Evolutionary conservation across 2,888 invertebrate genomes (phyloP), one percentile per base, ranked within the genome.

Genomic region (Sturmia bella): DNA sequence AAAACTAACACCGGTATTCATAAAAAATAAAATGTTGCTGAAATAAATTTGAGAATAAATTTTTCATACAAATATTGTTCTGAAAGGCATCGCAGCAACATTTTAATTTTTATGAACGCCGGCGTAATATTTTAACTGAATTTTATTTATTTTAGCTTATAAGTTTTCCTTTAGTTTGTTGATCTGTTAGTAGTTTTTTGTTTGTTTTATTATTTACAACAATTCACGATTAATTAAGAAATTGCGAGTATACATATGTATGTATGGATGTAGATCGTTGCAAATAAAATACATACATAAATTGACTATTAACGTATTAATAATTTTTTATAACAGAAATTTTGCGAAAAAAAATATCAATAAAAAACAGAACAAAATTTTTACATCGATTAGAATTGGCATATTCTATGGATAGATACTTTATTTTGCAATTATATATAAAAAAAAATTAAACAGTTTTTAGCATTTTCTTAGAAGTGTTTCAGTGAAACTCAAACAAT

Each of bases 221-320:
- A 68, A 68, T 21, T 69, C 37, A n/a, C n/a, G n/a, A n/a, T 41
- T 37, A 48, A n/a, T 24, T 24, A 56, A 63, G 56, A 70, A 75
- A 64, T 54, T 77, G 75, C 66, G 74, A 83, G 83, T 83, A 72
- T 82, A 37, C 66, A 61, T 68, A 66, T 80, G 80, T 79, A 72
- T 78, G 27, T 72, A 68, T 68, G 57, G 57, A 76, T 76, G n/a
- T n/a, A n/a, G n/a, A n/a, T n/a, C n/a, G n/a, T n/a, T n/a, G n/a
- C n/a, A 41, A 61, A 27, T 61, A 4, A 69, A 74, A 48, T n/a
- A n/a, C n/a, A n/a, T n/a, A n/a, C n/a, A n/a, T 70, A 81, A 76
- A 79, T 83, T 83, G 78, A 79, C 78, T 82, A 82, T 56, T 69
- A 69, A 66, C 57, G 43, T 64, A 68, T 61, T 52, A 32, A 54